Base-by-base conservation (phyloP, 2,888 invertebrate species). In the Parapristionchus giblindavisi region DNA sequence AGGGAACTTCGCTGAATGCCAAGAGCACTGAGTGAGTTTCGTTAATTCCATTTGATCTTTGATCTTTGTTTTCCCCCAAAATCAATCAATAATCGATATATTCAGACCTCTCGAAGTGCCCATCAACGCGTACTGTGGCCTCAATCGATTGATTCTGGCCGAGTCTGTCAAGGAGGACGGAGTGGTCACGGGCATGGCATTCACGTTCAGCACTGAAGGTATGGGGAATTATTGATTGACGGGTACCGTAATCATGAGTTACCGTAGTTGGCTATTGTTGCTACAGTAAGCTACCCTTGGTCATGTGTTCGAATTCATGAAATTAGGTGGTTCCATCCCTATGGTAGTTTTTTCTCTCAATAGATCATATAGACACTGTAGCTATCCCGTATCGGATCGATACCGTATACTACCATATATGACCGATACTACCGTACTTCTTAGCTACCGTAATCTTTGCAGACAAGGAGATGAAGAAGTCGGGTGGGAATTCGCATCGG, bases 91-190 rank as follows among this genome's bases (percentile, higher is more conserved):
- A n/a, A n/a, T 56, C n/a, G 29, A 56, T 27, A 5, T 61, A 51
- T 80, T 43, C 58, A 84, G 84, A 70, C 65, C 51, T 2, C 80
- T 82, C 5, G 79, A 80, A 38, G 76, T 82, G 43, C 85, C 85
- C 32, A 75, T 77, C 38, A 70, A 75, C 27, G 79, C 79, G 60
- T 85, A 82, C 65, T 79, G 81, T 48, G 83, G 81, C 3, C 81
- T 82, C 65, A 83, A 82, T 52, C 75, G 80, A 14, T 79, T 78
- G 0, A 51, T 78, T 17, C 43, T 66, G 84, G 93, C 93, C 75
- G 93, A 93, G 79, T 93, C 95, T 48, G 89, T 95, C 77, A 91
- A 94, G 73, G 92, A 83, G 34, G 92, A 71, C 91, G 81, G 77
- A 32, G 48, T 61, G n/a, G 79, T 86, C 48, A 77, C 76, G 24